Percentiles rank a stretch among this genome's conserved stretches.
Evolutionary conservation across 2,888 invertebrate genomes (phyloP).

Genomic region (Patella pellucida): DNA sequence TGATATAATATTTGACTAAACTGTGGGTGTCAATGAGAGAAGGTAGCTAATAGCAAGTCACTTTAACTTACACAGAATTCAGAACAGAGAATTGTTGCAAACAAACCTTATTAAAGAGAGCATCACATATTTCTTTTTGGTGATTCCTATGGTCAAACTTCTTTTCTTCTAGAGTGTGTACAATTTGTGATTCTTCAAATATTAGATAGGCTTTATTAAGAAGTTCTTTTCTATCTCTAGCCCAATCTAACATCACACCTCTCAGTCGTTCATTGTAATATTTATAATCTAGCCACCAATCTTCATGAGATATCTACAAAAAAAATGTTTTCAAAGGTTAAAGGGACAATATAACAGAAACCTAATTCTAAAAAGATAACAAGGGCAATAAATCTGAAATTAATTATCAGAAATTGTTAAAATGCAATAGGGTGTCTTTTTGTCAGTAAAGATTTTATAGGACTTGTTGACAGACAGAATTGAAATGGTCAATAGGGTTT

Average conservation of each 20-base stretch:
- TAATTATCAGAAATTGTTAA: too few relatives aligned
- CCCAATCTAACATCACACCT: slow-evolving; percentile 63
- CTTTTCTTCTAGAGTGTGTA: slow-evolving; percentile 57
- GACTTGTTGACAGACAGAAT: too few relatives aligned
- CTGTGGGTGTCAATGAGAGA: too few relatives aligned
- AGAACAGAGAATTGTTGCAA: slow-evolving; percentile 1
- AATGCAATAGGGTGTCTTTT: too few relatives aligned
- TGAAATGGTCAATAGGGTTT: too few relatives aligned
- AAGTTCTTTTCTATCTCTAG: slow-evolving; percentile 62
- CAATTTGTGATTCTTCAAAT: slow-evolving; percentile 55
- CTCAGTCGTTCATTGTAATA: slow-evolving; percentile 61
- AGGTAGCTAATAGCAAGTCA: too few relatives aligned
- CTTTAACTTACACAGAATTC: background rate
- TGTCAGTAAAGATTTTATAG: too few relatives aligned
- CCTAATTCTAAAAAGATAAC: too few relatives aligned
- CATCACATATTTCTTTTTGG: slow-evolving; percentile 60
- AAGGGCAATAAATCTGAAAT: too few relatives aligned
- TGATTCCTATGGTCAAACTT: slow-evolving; percentile 52
- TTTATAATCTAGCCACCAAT: slow-evolving; percentile 64
- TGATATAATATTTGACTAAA: too few relatives aligned
- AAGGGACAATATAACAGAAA: background rate
- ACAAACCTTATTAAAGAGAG: slow-evolving; percentile 60
- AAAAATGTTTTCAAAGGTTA: background rate
- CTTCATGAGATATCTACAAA: slow-evolving; percentile 64
- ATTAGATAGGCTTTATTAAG: slow-evolving; percentile 54